Evolutionary conservation across 2,113 vertebrate species (phyloP), one percentile per base, ranked within the genome.

Genomic region (Corythoichthys intestinalis): DNA sequence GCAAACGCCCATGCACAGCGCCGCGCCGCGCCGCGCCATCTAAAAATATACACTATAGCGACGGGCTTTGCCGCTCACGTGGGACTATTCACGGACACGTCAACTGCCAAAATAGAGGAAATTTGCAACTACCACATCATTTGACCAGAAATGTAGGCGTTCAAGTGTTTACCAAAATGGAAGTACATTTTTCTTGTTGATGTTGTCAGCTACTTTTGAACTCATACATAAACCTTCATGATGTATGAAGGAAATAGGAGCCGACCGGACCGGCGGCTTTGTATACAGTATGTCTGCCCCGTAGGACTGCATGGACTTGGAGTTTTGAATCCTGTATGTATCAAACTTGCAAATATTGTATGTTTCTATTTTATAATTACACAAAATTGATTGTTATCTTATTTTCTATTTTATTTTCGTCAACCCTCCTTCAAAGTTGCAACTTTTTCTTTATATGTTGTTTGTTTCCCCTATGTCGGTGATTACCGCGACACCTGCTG

Each of bases 101-200:
- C 87, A 76, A 41, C 4, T 73, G 92, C 94, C 93, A 93, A 94
- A 94, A 94, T 94, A 95, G 66, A 52, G 2, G 34, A n/a, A 20
- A 28, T 9, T 6, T 9, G 7, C 17, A 8, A 54, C n/a, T 20
- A 54, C 9, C 9, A n/a, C 6, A 47, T 38, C 67, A 44, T 44
- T 44, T 44, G 77, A 65, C 38, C 79, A 81, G 79, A 86, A 83
- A 83, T 54, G 1, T 62, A 38, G n/a, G 59, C 57, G 15, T 64
- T 50, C 65, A 0, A 64, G 9, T 44, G 41, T 56, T 56, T 56
- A 10, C 53, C 28, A 17, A 13, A 8, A 60, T 1, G 3, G 4
- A 58, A 15, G 2, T 1, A 4, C 52, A 10, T 34, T 34, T 4
- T 13, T 8, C 34, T 35, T 35, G 9, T 6, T 8, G 8, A 48